Evolutionary conservation across 1,140 invertebrate genomes (phyloP).

Genomic region (Drosophila sproati): DNA sequence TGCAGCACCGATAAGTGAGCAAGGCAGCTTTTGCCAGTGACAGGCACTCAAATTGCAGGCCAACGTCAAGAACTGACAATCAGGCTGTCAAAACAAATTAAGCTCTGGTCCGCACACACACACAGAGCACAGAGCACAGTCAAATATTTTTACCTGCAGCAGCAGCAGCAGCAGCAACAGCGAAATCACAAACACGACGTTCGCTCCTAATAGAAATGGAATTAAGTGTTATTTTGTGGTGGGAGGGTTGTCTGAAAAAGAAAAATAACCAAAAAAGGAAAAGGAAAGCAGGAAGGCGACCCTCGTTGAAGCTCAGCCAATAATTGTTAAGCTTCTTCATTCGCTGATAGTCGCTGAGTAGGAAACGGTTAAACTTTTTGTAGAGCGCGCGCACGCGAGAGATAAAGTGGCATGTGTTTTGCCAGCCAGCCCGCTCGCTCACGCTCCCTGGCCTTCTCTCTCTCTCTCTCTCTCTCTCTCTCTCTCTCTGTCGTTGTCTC

Average conservation of each 20-base stretch:
- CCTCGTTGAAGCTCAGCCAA: slow-evolving; percentile 47
- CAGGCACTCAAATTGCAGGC: slow-evolving; percentile 27
- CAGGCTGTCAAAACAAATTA: slow-evolving; percentile 73
- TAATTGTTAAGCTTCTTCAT: slow-evolving; percentile 55
- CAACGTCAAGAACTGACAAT: slow-evolving; percentile 55
- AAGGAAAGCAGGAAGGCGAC: slow-evolving; percentile 58
- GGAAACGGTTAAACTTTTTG: slow-evolving; percentile 74
- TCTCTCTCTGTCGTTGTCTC: slow-evolving; percentile 15
- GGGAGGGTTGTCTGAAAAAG: background rate
- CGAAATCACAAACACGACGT: slow-evolving; percentile 32
- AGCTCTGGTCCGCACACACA: slow-evolving; percentile 19
- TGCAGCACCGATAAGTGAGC: slow-evolving; percentile 24
- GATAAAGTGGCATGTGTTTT: background rate
- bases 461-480: background rate
- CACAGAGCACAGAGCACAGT: background rate
- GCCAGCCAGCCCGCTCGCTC: too few relatives aligned
- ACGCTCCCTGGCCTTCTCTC: background rate
- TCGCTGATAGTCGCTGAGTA: slow-evolving; percentile 35
- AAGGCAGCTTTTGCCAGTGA: background rate
- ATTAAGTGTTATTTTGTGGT: slow-evolving; percentile 32
- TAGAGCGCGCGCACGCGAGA: slow-evolving; percentile 27
- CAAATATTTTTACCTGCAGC: slow-evolving; percentile 47
- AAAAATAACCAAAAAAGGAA: background rate
- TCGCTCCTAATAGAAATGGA: slow-evolving; percentile 36
- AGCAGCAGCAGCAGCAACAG: slow-evolving; percentile 14